Conservation (phyloP, 2,888 invertebrate species). For the Molanna angustata region DNA sequence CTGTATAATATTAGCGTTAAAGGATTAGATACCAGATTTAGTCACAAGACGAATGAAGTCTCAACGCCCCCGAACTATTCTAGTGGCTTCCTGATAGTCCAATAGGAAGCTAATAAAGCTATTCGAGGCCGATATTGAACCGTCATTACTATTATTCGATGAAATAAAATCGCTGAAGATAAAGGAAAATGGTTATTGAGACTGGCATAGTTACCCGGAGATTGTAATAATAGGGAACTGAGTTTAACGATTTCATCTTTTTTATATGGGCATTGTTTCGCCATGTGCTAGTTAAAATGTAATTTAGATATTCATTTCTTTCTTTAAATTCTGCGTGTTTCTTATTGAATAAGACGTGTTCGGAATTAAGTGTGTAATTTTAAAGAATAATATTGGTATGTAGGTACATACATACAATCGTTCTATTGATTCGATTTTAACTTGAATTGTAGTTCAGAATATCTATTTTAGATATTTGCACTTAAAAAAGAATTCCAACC, state of each 20-base stretch:
- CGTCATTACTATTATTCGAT: constrained; percentile 25
- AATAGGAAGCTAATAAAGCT: constrained; percentile 14
- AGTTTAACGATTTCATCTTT: constrained; percentile 1
- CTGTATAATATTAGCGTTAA: too few species aligned
- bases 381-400: too few species aligned
- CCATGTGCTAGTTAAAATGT: background rate
- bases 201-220: constrained; percentile 8
- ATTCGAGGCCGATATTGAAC: constrained; percentile 25
- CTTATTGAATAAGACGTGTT: too few species aligned
- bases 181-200: constrained; percentile 15
- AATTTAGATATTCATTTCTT: too few species aligned
- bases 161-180: constrained; percentile 27
- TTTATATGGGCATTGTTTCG: constrained; percentile 9
- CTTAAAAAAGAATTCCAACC: too few species aligned
- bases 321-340: too few species aligned
- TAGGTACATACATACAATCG: too few species aligned
- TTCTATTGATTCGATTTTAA: too few species aligned
- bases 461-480: too few species aligned
- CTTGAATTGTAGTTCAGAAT: too few species aligned
- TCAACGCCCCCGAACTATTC: background rate
- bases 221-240: background rate
- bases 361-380: too few species aligned
- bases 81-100: background rate
- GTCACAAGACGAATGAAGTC: constrained; percentile 13
- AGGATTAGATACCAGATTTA: too few species aligned